Conservation (phyloP, 1,140 invertebrate genomes). For the Bombus waltoni region DNA sequence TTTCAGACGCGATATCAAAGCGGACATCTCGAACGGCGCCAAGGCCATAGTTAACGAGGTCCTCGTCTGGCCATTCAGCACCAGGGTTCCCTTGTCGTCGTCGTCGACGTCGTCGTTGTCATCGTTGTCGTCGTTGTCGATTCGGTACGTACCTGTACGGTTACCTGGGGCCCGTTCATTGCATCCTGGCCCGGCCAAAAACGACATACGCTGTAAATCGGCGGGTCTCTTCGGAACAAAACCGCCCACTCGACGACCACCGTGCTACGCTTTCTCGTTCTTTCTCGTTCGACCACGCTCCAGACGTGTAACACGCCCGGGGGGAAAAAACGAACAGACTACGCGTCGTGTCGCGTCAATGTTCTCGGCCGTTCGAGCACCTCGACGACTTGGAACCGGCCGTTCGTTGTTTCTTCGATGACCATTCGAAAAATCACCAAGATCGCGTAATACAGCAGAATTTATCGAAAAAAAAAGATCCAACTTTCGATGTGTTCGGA, state of each 20-base stretch:
- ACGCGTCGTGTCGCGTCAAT: slow-evolving; percentile 25
- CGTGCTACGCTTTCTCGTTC: slow-evolving; percentile 51
- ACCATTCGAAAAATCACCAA: not conserved
- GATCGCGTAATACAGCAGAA: not conserved
- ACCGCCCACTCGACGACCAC: slow-evolving; percentile 55
- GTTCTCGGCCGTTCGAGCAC: not conserved
- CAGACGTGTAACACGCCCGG: slow-evolving; percentile 36
- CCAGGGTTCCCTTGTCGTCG: slow-evolving; percentile 52
- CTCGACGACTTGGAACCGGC: not conserved
- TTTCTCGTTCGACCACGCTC: slow-evolving; percentile 31
- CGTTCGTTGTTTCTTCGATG: not conserved
- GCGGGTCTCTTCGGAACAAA: slow-evolving; percentile 50
- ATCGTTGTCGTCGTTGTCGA: slow-evolving; percentile 47
- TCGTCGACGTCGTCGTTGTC: slow-evolving; percentile 46
- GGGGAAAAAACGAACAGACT: slow-evolving; percentile 27
- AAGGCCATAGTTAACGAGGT: slow-evolving; percentile 75
- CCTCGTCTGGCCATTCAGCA: slow-evolving; percentile 73
- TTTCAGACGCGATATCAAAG: slow-evolving; percentile 69
- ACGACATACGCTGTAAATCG: slow-evolving; percentile 41
- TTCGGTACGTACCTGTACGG: slow-evolving; percentile 59
- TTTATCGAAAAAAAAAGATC: not conserved
- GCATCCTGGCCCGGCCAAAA: slow-evolving; percentile 39
- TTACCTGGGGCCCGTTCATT: slow-evolving; percentile 55
- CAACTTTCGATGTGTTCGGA: not conserved
- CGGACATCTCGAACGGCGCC: slow-evolving; percentile 71